Percentiles rank a stretch among this genome's conserved stretches.
phyloP scores from a whole-genome alignment of 92 coral and sea anemone species.

The Umimayanthus kanabou region DNA sequence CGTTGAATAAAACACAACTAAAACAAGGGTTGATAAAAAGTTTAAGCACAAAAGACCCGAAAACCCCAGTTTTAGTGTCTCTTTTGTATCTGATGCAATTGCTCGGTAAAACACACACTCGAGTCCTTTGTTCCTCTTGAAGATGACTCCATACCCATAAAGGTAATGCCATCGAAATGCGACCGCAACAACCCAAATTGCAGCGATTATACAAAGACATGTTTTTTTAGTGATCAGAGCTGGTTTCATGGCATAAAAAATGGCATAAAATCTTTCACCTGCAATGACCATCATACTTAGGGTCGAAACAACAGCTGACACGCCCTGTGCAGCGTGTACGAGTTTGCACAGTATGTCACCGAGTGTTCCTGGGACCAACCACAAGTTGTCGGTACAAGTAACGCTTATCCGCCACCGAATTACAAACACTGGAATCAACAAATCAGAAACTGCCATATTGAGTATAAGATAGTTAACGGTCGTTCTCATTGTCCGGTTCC shows the following conservation, averaged over 20 bases:
- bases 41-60: neutral
- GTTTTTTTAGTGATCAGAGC: neutral
- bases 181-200: neutral
- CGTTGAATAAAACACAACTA: neutral
- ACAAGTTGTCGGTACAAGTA: neutral
- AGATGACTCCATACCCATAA: neutral
- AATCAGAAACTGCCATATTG: slow-evolving; percentile 2
- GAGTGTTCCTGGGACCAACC: neutral
- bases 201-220: neutral
- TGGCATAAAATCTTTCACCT: slow-evolving; percentile 6
- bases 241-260: slow-evolving; percentile 1
- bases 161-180: slow-evolving; percentile 1
- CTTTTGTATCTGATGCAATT: neutral
- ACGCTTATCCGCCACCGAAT: slow-evolving; percentile 17
- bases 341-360: neutral
- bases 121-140: neutral
- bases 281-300: slow-evolving; percentile 14
- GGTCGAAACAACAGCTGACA: neutral
- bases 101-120: neutral
- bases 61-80: neutral
- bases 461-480: neutral
- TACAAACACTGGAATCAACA: neutral
- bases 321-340: neutral
- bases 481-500: neutral
- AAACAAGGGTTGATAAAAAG: neutral